These are phyloP conservation scores for Apocheima hispidaria DNA, from an alignment of 2,888 invertebrate genomes.

Conservation along the genomic window DNA sequence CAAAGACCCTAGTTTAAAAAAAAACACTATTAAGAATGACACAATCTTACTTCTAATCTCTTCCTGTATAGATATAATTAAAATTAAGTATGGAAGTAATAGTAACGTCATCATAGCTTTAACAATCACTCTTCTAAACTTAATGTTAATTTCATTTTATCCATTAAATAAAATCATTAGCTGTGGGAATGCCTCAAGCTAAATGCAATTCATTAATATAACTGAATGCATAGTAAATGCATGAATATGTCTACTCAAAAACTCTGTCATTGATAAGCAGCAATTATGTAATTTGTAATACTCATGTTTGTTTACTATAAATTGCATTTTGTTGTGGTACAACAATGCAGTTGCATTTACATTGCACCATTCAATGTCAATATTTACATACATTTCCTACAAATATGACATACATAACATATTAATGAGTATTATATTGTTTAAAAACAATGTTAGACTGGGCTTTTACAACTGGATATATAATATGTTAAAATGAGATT, in stretches of 20 bases:
- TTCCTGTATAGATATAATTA: not conserved
- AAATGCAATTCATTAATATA: slow-evolving; percentile 19
- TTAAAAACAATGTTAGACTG: slow-evolving; percentile 42
- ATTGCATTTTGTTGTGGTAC: slow-evolving; percentile 72
- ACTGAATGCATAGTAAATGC: slow-evolving; percentile 17
- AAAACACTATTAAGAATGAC: not conserved
- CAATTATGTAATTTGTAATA: slow-evolving; percentile 58
- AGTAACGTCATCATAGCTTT: too few species aligned
- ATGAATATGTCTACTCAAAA: slow-evolving; percentile 37
- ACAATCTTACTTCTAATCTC: too few species aligned
- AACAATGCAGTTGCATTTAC: slow-evolving; percentile 68
- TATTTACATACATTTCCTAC: slow-evolving; percentile 66
- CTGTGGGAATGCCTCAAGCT: slow-evolving; percentile 5
- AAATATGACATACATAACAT: slow-evolving; percentile 58
- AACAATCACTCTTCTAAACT: too few species aligned
- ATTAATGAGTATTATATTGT: slow-evolving; percentile 38
- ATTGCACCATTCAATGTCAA: slow-evolving; percentile 62
- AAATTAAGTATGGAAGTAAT: not conserved
- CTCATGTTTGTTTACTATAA: slow-evolving; percentile 78
- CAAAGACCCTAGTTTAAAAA: not conserved
- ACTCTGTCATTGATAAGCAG: slow-evolving; percentile 51
- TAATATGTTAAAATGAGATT: too few species aligned
- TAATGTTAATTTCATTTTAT: not conserved
- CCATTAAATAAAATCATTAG: not conserved
- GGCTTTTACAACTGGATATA: slow-evolving; percentile 7